Conservation (phyloP, 1,140 invertebrate species). For the Leguminivora glycinivorella region DNA sequence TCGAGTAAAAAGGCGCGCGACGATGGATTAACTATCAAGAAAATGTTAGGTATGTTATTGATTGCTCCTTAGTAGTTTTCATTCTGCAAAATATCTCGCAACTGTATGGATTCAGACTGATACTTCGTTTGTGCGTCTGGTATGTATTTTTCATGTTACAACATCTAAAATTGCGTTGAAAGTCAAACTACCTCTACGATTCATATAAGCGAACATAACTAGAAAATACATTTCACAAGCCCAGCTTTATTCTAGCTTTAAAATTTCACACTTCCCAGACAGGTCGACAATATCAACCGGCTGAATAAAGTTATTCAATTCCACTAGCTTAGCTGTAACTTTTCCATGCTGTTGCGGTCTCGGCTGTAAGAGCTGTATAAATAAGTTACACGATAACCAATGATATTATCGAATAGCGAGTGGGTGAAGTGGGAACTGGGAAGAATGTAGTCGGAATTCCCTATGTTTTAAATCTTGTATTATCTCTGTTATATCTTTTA, state of each 20-base stretch:
- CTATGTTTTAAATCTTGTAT: slow-evolving; percentile 2
- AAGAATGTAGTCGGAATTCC: slow-evolving; percentile 8
- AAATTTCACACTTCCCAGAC: slow-evolving; percentile 13
- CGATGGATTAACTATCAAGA: too few species aligned
- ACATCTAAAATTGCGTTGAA: too few species aligned
- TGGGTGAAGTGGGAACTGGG: slow-evolving; percentile 4
- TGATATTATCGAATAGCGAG: background rate
- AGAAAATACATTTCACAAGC: background rate
- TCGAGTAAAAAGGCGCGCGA: too few species aligned
- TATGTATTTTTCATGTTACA: too few species aligned
- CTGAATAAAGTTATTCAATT: slow-evolving; percentile 28
- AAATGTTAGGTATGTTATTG: too few species aligned
- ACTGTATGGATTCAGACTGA: too few species aligned
- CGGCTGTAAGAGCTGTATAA: slow-evolving; percentile 1
- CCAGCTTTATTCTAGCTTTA: background rate
- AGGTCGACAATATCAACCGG: background rate
- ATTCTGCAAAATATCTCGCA: too few species aligned
- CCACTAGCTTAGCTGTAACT: background rate
- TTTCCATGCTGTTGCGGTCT: background rate
- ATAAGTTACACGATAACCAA: slow-evolving; percentile 10
- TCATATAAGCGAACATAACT: background rate
- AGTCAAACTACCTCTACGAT: too few species aligned
- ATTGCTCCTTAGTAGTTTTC: too few species aligned
- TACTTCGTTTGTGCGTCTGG: too few species aligned
- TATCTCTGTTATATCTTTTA: background rate